A percentile compares a stretch with the other conserved stretches of the same genome.
Conservation (phyloP, 2,797 vertebrate species). For the Babyrousa celebensis region DNA sequence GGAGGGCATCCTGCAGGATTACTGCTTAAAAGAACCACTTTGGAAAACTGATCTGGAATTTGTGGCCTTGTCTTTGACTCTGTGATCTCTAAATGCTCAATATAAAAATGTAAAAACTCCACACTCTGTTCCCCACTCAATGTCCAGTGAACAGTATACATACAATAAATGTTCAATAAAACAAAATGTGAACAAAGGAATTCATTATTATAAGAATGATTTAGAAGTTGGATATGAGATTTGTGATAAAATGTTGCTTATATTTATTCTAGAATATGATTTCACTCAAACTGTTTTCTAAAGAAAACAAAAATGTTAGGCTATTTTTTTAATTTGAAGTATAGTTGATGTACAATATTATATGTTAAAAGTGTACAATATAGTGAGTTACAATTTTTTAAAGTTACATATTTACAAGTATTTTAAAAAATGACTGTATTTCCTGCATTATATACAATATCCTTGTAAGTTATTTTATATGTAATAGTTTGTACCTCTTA, state of each 20-base stretch:
- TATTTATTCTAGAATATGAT: not conserved
- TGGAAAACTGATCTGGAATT: not conserved
- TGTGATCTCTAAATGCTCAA: not conserved
- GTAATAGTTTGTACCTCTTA: no score
- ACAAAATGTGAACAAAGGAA: not conserved
- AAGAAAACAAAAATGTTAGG: conserved; percentile 6
- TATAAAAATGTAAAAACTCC: not conserved
- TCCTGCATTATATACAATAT: no score
- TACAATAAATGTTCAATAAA: not conserved
- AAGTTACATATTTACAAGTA: no score
- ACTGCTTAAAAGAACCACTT: not conserved
- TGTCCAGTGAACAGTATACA: not conserved
- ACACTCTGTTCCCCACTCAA: not conserved
- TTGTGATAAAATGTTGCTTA: not conserved
- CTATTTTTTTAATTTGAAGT: no score
- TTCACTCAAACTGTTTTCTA: not conserved
- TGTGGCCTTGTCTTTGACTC: not conserved
- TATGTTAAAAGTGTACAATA: no score
- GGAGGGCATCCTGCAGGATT: not conserved
- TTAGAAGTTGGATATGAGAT: not conserved
- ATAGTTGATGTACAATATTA: no score
- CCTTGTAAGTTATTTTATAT: no score
- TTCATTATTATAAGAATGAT: not conserved
- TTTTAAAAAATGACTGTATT: no score
- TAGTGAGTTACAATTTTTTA: no score